Base-by-base conservation (phyloP, 2,888 invertebrate species). In the Drosophila anceps region DNA sequence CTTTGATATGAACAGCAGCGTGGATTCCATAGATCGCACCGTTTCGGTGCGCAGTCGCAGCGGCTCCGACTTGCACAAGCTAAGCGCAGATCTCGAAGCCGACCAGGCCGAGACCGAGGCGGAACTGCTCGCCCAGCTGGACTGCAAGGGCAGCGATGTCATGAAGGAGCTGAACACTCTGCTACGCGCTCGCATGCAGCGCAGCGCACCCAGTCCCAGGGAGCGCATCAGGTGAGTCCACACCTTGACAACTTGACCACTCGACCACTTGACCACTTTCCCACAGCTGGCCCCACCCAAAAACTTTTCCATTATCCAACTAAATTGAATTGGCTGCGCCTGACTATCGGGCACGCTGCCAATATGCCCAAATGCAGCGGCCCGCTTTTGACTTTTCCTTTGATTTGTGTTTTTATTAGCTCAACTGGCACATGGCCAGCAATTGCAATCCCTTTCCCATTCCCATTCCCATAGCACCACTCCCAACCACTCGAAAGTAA, bases 1-100 rank as follows among this genome's bases (percentile, higher is more conserved):
- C 93, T 97, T 96, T 88, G 97, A 97, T 81, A 87, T 92, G 35
- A 94, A 92, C 67, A 93, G 93, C 81, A 93, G 93, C 65, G 88
- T 93, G 64, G 93, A 93, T 77, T 93, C 93, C 18, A 93, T 93
- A 57, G 93, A 93, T 73, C 91, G 91, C 81, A 90, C 91, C 20
- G 90, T 84, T 41, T 91, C 92, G n/a, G 86, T 91, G 48, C 91
- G 91, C 61, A 93, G 93, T 73, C 92, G 91, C 71, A 92, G 92
- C 73, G 92, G 93, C 81, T 93, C 93, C 54, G 94, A 94, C 66
- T 91, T 94, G 75, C 93, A 94, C 81, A 94, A 94, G 66, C 88
- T 95, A 70, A 94, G 95, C 8, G 48, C 7, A 0, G 84, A 84
- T 0, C 44, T 79, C 1, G 77, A 84, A 20, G 41, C 73, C 9